Conservation (phyloP, 2,797 vertebrate species). For the Labeo calbasu region DNA sequence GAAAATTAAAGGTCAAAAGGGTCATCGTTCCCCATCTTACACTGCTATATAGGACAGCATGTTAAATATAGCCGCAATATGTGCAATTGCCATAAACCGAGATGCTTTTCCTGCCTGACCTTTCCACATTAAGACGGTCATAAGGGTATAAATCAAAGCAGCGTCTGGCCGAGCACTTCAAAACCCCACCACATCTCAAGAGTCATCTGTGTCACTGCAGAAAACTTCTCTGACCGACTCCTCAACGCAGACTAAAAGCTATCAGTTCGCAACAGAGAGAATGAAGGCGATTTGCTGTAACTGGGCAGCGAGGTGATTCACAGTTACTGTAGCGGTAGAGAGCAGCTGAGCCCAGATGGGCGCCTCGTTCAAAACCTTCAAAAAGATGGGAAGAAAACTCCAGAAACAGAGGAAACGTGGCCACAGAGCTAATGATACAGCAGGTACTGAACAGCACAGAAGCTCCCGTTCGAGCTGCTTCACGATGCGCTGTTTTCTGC, state of each 20-base stretch:
- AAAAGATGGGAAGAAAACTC: not conserved
- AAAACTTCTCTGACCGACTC: not conserved
- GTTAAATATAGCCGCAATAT: not conserved
- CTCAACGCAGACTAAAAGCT: not conserved
- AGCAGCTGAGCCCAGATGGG: not conserved
- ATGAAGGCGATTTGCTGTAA: not conserved
- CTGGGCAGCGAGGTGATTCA: not conserved
- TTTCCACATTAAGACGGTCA: constrained; percentile 1
- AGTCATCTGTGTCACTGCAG: not conserved
- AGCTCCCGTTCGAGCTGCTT: not conserved
- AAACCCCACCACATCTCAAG: not conserved
- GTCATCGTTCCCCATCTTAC: not conserved
- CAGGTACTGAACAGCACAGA: not conserved
- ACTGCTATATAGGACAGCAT: not conserved
- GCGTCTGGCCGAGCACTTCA: not conserved
- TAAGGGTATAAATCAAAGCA: not conserved
- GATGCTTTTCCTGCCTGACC: not conserved
- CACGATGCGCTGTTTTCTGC: not conserved
- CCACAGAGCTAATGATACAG: not conserved
- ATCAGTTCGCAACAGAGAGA: not conserved
- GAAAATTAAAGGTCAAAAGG: not conserved
- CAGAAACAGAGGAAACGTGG: not conserved
- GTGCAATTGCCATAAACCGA: not conserved
- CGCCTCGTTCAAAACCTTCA: not conserved
- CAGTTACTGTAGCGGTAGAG: not conserved